These are phyloP conservation scores for Pachyseris speciosa DNA, from an alignment of 64 coral and sea anemone genomes.

Conservation along the genomic window DNA sequence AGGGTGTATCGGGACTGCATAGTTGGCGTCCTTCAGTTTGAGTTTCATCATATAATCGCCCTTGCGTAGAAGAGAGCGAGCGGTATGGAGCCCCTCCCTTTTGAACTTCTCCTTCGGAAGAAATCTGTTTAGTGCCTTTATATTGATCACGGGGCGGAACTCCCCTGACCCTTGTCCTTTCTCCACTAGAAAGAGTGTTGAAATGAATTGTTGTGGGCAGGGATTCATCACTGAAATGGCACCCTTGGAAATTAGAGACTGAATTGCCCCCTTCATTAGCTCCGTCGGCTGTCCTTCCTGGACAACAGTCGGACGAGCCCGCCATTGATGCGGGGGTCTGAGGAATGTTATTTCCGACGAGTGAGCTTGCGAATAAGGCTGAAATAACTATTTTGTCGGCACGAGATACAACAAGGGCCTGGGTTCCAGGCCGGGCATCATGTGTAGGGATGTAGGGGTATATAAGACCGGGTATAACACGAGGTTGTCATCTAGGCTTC, in stretches of 20 bases:
- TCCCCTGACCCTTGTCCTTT: not conserved
- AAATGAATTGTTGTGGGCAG: not conserved
- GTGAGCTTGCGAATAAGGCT: no score
- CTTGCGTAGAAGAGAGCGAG: not conserved
- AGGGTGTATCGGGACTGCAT: not conserved
- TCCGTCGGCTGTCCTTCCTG: no score
- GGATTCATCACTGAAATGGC: conserved; percentile 36
- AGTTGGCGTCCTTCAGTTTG: conserved; percentile 48
- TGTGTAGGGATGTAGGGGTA: no score
- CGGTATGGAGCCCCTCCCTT: conserved; percentile 30
- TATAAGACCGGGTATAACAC: no score
- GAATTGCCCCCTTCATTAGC: conserved; percentile 5
- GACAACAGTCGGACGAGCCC: no score
- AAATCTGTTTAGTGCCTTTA: not conserved
- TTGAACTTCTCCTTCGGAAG: not conserved
- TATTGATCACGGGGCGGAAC: not conserved
- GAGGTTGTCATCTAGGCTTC: no score
- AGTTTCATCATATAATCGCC: conserved; percentile 35
- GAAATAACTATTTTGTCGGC: no score
- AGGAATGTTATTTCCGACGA: no score
- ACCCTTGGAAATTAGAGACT: conserved; percentile 48
- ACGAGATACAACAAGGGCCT: no score
- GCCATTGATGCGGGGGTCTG: no score
- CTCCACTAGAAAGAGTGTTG: not conserved
- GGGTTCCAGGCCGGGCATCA: no score